A percentile compares a stretch with the other conserved stretches of the same genome.
These are phyloP conservation scores for Arctopsyche grandis DNA, from an alignment of 1,140 invertebrate genomes.

Conservation along the genomic window DNA sequence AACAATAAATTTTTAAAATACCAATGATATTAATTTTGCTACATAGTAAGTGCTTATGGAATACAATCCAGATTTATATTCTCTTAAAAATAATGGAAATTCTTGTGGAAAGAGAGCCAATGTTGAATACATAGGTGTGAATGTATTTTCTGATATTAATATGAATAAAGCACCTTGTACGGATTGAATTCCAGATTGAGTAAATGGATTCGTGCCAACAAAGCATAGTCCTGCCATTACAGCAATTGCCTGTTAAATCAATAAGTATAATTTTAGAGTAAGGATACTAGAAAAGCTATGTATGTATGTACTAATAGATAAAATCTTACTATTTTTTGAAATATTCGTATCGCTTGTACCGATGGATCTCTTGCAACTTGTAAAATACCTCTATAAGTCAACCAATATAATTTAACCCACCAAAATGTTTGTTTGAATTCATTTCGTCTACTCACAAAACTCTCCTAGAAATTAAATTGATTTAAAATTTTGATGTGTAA, in stretches of 20 bases:
- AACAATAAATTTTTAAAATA: constrained; percentile 59
- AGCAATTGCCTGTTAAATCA: constrained; percentile 75
- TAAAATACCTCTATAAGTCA: constrained; percentile 75
- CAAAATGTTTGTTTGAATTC: constrained; percentile 68
- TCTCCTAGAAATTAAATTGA: constrained; percentile 42
- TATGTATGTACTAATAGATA: constrained; percentile 1
- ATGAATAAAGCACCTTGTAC: constrained; percentile 86
- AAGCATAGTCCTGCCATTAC: constrained; percentile 83
- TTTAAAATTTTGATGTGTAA: background rate
- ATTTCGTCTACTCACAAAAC: constrained; percentile 25
- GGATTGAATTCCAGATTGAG: constrained; percentile 83
- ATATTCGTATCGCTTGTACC: constrained; percentile 74
- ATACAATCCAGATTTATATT: constrained; percentile 82
- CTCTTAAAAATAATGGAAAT: constrained; percentile 80
- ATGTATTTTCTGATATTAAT: constrained; percentile 87
- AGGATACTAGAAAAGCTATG: background rate
- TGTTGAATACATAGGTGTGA: constrained; percentile 86
- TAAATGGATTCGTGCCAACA: constrained; percentile 72
- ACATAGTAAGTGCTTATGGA: constrained; percentile 78
- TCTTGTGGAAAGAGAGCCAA: constrained; percentile 81
- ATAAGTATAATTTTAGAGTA: constrained; percentile 40
- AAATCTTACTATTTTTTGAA: constrained; percentile 79
- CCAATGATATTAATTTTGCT: constrained; percentile 79
- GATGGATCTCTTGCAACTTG: constrained; percentile 78
- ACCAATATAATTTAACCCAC: constrained; percentile 74